Evolutionary conservation across 1,140 invertebrate genomes (phyloP).

Genomic region (Drosophila arizonae): DNA sequence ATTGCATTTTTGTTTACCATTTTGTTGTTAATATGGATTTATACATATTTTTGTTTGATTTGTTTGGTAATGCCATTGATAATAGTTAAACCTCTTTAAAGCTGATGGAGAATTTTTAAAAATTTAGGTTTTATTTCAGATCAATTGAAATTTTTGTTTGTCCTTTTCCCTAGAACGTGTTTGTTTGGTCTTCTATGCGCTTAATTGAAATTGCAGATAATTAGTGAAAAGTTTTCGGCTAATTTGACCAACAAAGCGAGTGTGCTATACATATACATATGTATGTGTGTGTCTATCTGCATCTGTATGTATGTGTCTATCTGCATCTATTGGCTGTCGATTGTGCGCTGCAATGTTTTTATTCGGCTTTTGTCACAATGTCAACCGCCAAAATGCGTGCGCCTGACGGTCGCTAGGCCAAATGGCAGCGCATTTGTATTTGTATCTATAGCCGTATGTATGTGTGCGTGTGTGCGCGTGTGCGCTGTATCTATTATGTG

Average conservation of each 20-base stretch:
- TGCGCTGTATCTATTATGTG: conserved; percentile 63
- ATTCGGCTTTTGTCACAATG: conserved; percentile 55
- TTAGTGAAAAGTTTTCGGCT: conserved; percentile 59
- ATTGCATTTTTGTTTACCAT: background rate
- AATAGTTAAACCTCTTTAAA: background rate
- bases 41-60: conserved; percentile 7
- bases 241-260: conserved; percentile 49
- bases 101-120: background rate
- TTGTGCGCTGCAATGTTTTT: conserved; percentile 34
- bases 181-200: conserved; percentile 28
- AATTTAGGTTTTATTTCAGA: conserved; percentile 11
- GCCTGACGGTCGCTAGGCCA: conserved; percentile 45
- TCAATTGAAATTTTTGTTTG: conserved; percentile 8
- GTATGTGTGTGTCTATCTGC: conserved; percentile 5
- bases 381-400: conserved; percentile 60
- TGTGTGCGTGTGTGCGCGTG: background rate
- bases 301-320: conserved; percentile 11
- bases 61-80: conserved; percentile 19
- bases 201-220: conserved; percentile 72
- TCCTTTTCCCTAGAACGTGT: conserved; percentile 14
- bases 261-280: background rate
- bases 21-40: background rate
- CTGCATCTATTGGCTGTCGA: conserved; percentile 45
- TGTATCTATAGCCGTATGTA: conserved; percentile 18
- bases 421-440: conserved; percentile 31